A percentile compares a stretch with the other conserved stretches of the same genome.
These are phyloP conservation scores for Hedya salicella DNA, from an alignment of 2,888 invertebrate genomes.

Conservation along the genomic window DNA sequence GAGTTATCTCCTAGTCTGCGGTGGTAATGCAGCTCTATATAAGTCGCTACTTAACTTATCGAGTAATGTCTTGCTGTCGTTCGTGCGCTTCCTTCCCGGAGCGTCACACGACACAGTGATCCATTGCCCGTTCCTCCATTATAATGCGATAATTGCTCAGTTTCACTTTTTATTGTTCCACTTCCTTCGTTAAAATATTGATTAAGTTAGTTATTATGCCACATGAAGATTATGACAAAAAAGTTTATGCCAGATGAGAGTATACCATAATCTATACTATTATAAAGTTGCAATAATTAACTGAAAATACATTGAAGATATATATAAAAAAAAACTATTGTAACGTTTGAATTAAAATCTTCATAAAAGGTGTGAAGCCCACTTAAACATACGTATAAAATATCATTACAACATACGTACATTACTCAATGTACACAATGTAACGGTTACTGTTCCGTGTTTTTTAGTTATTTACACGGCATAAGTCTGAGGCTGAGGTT, in stretches of 20 bases:
- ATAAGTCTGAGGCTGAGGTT: neutral
- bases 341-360: too few relatives aligned
- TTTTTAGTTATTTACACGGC: neutral
- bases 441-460: neutral
- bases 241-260: too few relatives aligned
- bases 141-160: constrained; percentile 4
- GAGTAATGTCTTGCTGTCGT: neutral
- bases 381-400: too few relatives aligned
- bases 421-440: neutral
- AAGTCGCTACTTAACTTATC: neutral
- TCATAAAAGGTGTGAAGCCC: too few relatives aligned
- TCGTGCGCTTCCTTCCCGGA: constrained; percentile 29
- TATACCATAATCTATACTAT: too few relatives aligned
- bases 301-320: too few relatives aligned
- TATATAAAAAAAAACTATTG: too few relatives aligned
- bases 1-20: too few relatives aligned
- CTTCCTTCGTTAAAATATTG: neutral
- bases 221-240: too few relatives aligned
- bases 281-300: too few relatives aligned
- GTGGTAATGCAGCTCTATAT: constrained; percentile 9
- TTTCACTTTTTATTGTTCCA: constrained; percentile 11
- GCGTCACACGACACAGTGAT: constrained; percentile 33
- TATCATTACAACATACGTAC: neutral
- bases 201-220: too few relatives aligned
- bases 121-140: constrained; percentile 29